phyloP scores from a whole-genome alignment of 2,888 invertebrate species.

The Cryptus viduatorius region DNA sequence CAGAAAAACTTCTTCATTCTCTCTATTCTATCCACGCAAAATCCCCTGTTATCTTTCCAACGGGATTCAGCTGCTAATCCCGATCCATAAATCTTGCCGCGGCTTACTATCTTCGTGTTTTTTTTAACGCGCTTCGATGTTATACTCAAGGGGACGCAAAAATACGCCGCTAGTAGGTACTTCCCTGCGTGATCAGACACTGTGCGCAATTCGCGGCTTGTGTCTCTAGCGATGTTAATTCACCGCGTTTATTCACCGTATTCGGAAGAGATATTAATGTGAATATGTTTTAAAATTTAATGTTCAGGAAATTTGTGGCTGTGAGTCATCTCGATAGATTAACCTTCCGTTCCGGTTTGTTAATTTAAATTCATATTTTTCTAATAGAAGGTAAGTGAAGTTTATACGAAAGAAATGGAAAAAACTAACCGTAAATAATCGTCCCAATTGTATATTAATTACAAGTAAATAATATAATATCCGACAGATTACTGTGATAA shows the following conservation, averaged over 20 bases:
- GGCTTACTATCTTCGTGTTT: slow-evolving; percentile 71
- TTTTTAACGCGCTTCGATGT: slow-evolving; percentile 65
- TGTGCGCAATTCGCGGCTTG: neutral
- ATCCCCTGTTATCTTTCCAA: slow-evolving; percentile 76
- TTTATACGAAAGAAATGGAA: neutral
- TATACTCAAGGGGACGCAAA: slow-evolving; percentile 57
- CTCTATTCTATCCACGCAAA: slow-evolving; percentile 74
- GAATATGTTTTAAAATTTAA: neutral
- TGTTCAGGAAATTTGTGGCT: neutral
- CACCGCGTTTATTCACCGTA: neutral
- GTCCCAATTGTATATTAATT: neutral
- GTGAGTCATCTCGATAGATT: slow-evolving; percentile 7
- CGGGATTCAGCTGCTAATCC: slow-evolving; percentile 80
- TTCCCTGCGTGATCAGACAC: slow-evolving; percentile 9
- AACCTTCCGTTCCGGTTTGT: neutral
- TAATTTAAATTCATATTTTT: neutral
- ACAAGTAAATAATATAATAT: neutral
- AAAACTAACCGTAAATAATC: neutral
- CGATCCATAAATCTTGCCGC: slow-evolving; percentile 81
- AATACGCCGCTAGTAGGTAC: slow-evolving; percentile 31
- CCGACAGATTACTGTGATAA: neutral
- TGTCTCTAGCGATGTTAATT: neutral
- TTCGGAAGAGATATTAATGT: neutral
- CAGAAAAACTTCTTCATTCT: slow-evolving; percentile 68
- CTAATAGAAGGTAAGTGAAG: neutral